A percentile compares a stretch with the other conserved stretches of the same genome.
These are phyloP conservation scores for Lontra canadensis DNA, from an alignment of 2,113 vertebrate species.

Conservation along the genomic window DNA sequence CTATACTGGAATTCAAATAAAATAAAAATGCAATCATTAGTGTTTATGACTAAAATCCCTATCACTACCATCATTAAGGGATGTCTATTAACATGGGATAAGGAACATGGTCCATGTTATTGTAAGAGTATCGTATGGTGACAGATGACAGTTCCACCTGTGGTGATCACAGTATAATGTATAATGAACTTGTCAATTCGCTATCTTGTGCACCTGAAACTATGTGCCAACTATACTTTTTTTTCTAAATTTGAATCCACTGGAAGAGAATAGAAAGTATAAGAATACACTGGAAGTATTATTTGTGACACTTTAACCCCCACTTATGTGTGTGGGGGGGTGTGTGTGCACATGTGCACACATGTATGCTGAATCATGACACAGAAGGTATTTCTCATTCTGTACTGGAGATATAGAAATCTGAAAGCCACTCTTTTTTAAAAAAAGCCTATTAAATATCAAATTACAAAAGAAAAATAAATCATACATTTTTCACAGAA, in stretches of 20 bases:
- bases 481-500: background rate
- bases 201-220: background rate
- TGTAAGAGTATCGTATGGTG: background rate
- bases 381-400: background rate
- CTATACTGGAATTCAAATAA: background rate
- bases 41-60: background rate
- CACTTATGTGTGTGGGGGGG: background rate
- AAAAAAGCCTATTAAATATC: background rate
- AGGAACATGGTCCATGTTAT: background rate
- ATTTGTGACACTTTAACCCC: background rate
- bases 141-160: background rate
- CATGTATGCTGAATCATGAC: background rate
- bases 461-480: conserved; percentile 43
- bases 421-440: background rate
- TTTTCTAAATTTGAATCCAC: background rate
- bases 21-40: background rate
- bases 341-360: background rate
- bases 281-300: background rate
- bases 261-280: background rate
- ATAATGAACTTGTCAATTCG: background rate
- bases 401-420: background rate
- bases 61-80: background rate
- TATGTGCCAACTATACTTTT: background rate
- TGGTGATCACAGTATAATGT: background rate
- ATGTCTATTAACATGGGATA: background rate